Evolutionary conservation across 2,888 invertebrate species (phyloP), one percentile per base, ranked within the genome.

Genomic region (Boloria selene): DNA sequence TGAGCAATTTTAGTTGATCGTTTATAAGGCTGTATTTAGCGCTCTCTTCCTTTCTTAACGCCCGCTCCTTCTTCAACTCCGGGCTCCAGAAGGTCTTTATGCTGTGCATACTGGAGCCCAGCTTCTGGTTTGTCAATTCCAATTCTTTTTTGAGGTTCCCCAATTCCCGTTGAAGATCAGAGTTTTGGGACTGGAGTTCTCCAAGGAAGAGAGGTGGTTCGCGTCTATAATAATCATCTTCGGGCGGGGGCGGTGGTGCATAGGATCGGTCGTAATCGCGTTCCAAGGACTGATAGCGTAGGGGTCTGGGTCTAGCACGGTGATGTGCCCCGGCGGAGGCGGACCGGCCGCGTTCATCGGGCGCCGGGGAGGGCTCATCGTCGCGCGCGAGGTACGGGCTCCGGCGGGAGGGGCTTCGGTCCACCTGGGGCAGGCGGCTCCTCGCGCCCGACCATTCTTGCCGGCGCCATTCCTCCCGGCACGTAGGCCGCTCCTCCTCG

Each of bases 51-150:
- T 99, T 99, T 76, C 99, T 94, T 78, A 99, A 87, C 61, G 98
- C 98, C 73, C 99, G 93, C 92, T 99, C 99, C 91, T 99, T 98
- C 93, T 99, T 99, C 87, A 99, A 93, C 93, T 99, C 99, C 18
- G 99, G 99, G 85, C 98, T 98, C 99, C 99, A 99, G 93, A 99
- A 99, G 64, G 99, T 99, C 93, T 99, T 99, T 90, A 99, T 99
- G 92, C 98, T 98, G 93, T 99, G 99, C 99, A 99, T 99, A 81
- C 97, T 98, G 84, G 98, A 98, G 86, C 98, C 98, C 79, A 99
- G 94, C 92, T 99, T 99, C 93, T 99, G 98, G 89, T 98, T 98
- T 74, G 98, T 98, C 83, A 98, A 93, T 93, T 98, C 98, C 81
- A 98, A 94, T 85, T 98, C 98, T 85, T 98, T 97, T 90, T 98